A percentile compares a stretch with the other conserved stretches of the same genome.
Evolutionary conservation across 2,888 invertebrate species (phyloP).

Genomic region (Habrosyne pyritoides): DNA sequence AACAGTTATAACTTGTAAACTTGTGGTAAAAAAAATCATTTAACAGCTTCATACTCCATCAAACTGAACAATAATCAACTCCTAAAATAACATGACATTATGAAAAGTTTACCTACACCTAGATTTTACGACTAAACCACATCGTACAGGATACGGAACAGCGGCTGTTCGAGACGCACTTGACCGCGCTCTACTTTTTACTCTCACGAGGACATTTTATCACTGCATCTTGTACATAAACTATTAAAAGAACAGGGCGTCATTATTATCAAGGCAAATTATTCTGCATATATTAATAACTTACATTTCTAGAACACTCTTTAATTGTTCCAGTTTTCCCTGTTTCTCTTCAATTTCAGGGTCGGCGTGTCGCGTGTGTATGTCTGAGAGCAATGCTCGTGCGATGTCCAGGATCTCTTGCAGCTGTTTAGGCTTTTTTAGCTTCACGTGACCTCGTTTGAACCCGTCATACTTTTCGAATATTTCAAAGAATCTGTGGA

Average conservation of each 20-base stretch:
- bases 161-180: too few species aligned
- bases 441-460: conserved; percentile 97
- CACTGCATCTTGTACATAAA: background rate
- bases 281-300: conserved; percentile 35
- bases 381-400: conserved; percentile 93
- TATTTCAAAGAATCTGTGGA: conserved; percentile 95
- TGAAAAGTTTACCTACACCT: too few species aligned
- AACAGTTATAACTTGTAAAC: too few species aligned
- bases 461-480: conserved; percentile 99
- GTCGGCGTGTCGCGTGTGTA: conserved; percentile 93
- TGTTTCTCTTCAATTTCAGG: conserved; percentile 98
- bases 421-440: conserved; percentile 98
- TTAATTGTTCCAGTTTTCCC: conserved; percentile 97
- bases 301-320: conserved; percentile 99
- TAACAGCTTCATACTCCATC: too few species aligned
- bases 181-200: too few species aligned
- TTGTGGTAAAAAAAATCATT: too few species aligned
- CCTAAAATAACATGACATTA: too few species aligned
- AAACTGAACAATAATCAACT: too few species aligned
- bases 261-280: background rate
- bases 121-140: too few species aligned
- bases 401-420: conserved; percentile 99
- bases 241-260: conserved; percentile 1
- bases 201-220: background rate
- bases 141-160: too few species aligned